Percentiles rank a stretch among this genome's conserved stretches.
These are phyloP conservation scores for Caenorhabditis remanei DNA, from an alignment of 1,140 invertebrate genomes.

Conservation along the genomic window DNA sequence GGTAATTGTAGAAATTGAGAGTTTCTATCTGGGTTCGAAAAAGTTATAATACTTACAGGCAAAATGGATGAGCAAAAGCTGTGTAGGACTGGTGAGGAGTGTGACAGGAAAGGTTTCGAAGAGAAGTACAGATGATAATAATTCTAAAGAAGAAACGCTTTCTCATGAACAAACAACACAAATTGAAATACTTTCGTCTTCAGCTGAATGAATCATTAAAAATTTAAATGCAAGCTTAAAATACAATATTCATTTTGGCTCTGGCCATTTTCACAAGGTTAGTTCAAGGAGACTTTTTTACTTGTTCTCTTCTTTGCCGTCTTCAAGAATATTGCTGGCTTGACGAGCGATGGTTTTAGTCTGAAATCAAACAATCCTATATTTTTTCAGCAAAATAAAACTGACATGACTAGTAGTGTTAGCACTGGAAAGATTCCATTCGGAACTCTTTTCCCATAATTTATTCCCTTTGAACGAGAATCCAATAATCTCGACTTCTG, in stretches of 20 bases:
- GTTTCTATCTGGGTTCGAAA: background rate
- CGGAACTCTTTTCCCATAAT: conserved; percentile 30
- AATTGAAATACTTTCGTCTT: too few species aligned
- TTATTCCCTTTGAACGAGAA: conserved; percentile 36
- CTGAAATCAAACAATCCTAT: background rate
- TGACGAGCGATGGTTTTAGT: conserved; percentile 48
- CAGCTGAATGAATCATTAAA: too few species aligned
- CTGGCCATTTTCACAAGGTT: background rate
- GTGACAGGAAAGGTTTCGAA: too few species aligned
- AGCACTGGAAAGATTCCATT: conserved; percentile 17
- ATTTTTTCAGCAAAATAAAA: background rate
- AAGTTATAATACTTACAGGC: background rate
- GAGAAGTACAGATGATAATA: too few species aligned
- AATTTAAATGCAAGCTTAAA: too few species aligned
- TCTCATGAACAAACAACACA: too few species aligned
- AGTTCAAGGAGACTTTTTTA: too few species aligned
- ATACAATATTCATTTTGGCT: background rate
- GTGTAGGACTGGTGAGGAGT: background rate
- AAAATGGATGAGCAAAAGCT: background rate
- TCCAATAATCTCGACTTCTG: conserved; percentile 21
- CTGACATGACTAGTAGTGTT: conserved; percentile 36
- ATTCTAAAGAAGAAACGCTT: too few species aligned
- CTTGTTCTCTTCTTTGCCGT: background rate
- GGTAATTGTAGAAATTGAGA: background rate
- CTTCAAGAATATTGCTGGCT: conserved; percentile 32